These are phyloP conservation scores for Allolobophora icterica DNA, from an alignment of 2,888 invertebrate genomes.

Conservation along the genomic window DNA sequence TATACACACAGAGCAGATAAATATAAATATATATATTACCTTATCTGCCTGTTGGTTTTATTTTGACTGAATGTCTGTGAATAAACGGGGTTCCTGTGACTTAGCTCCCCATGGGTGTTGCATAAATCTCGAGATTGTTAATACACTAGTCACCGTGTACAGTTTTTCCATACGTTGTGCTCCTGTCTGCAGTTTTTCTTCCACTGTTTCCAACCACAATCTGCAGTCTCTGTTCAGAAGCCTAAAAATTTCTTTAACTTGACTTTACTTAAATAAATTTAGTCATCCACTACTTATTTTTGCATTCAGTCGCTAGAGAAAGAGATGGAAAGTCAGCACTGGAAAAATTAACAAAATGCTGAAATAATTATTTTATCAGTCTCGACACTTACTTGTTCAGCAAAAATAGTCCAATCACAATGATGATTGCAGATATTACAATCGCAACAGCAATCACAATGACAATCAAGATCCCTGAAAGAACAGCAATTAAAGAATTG, in stretches of 20 bases:
- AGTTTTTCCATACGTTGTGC: background rate
- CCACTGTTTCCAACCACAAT: background rate
- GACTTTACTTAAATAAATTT: background rate
- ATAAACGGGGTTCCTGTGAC: too few species aligned
- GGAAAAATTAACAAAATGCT: background rate
- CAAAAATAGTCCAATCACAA: constrained; percentile 29
- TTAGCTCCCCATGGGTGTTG: too few species aligned
- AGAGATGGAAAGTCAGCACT: background rate
- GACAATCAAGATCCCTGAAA: constrained; percentile 32
- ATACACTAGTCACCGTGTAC: background rate
- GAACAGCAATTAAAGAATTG: background rate
- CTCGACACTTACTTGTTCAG: background rate
- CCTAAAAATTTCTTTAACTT: background rate
- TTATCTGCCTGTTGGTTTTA: too few species aligned
- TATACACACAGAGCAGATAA: too few species aligned
- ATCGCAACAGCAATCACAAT: constrained; percentile 31
- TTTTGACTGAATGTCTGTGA: too few species aligned
- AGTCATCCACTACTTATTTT: background rate
- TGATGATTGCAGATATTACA: constrained; percentile 30
- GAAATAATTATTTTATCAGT: background rate
- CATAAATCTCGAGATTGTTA: too few species aligned
- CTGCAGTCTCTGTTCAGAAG: background rate
- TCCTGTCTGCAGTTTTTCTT: background rate
- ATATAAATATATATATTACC: too few species aligned
- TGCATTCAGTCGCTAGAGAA: background rate